These are phyloP conservation scores for Tamias sibiricus DNA, from an alignment of 2,113 vertebrate species.

Conservation along the genomic window DNA sequence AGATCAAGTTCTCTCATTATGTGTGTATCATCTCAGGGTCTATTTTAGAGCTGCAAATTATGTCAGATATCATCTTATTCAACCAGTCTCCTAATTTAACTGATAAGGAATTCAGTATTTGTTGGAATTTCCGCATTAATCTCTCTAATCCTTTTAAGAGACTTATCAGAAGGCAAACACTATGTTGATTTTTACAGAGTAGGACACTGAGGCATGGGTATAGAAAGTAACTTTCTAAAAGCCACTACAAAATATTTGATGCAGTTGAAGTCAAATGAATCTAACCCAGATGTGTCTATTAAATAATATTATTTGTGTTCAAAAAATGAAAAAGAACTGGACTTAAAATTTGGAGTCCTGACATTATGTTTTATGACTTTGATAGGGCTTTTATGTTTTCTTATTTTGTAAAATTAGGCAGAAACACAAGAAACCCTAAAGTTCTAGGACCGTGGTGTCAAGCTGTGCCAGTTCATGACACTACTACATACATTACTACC, in stretches of 20 bases:
- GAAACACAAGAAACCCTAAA: background rate
- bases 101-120: background rate
- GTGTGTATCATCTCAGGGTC: background rate
- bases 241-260: background rate
- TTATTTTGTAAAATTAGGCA: background rate
- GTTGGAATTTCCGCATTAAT: background rate
- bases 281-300: background rate
- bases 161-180: background rate
- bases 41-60: background rate
- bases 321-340: background rate
- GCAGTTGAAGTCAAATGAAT: background rate
- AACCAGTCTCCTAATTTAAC: background rate
- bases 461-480: background rate
- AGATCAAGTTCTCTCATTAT: background rate
- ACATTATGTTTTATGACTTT: background rate
- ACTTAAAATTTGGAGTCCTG: background rate
- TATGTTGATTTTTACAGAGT: slow-evolving; percentile 19
- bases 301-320: background rate
- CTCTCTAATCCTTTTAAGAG: background rate
- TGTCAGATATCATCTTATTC: background rate
- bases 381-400: background rate
- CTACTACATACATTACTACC: background rate
- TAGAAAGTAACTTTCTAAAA: background rate
- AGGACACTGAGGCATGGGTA: background rate
- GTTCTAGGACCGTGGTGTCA: background rate